Evolutionary conservation across 2,113 vertebrate genomes (phyloP).

Genomic region (Neomonachus schauinslandi): DNA sequence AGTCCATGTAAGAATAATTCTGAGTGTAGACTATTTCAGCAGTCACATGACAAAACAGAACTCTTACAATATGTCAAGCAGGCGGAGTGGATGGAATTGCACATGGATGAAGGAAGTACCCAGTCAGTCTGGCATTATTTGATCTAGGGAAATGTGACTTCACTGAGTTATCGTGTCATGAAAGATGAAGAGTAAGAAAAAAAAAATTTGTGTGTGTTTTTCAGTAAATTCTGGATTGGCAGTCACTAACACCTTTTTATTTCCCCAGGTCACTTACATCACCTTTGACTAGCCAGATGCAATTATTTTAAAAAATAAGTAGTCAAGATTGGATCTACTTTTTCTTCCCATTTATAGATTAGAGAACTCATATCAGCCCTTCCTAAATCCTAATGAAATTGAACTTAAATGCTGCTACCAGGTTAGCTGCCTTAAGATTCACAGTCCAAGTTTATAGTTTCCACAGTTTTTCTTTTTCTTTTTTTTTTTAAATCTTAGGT

Average conservation of each 20-base stretch:
- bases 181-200: background rate
- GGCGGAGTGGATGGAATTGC: background rate
- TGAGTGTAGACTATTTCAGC: background rate
- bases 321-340: background rate
- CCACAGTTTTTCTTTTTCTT: background rate
- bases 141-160: slow-evolving; percentile 11
- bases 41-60: slow-evolving; percentile 37
- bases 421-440: slow-evolving; percentile 38
- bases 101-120: background rate
- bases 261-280: background rate
- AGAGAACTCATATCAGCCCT: background rate
- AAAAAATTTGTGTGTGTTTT: background rate
- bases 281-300: background rate
- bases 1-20: background rate
- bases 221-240: background rate
- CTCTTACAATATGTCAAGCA: background rate
- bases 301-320: slow-evolving; percentile 41
- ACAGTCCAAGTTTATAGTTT: background rate
- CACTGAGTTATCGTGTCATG: background rate
- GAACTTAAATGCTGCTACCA: slow-evolving; percentile 6
- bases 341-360: background rate
- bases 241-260: background rate
- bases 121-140: background rate
- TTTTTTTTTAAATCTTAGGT: background rate
- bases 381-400: background rate